phyloP scores from a whole-genome alignment of 2,113 vertebrate genomes.

The Motacilla tschutschensis region DNA sequence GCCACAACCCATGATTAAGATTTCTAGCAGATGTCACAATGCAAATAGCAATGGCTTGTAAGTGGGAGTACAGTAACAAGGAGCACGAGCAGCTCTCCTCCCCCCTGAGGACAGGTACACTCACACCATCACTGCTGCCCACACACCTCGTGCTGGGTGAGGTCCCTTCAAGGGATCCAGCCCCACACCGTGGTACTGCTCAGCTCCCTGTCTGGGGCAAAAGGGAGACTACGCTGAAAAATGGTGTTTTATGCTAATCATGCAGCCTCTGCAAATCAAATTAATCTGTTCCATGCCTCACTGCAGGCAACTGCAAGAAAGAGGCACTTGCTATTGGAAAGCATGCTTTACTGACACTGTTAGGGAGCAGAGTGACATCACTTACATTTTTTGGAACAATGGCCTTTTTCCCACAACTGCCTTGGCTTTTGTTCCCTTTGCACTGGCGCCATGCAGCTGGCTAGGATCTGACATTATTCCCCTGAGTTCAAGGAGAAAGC shows the following conservation, averaged over 20 bases:
- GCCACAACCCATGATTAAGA: not conserved
- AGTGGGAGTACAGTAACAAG: not conserved
- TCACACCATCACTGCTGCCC: accelerated
- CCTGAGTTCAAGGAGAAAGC: not conserved
- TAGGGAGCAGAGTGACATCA: conserved; percentile 11
- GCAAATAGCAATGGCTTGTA: not conserved
- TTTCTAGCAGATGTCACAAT: not conserved
- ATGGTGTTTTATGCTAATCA: not conserved
- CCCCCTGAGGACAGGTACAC: not conserved
- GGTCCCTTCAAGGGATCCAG: not conserved
- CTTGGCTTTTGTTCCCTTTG: conserved; percentile 27
- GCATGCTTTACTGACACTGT: not conserved
- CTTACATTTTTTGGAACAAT: conserved; percentile 41
- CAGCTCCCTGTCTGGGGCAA: accelerated
- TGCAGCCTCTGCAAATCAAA: not conserved
- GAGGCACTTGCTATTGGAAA: not conserved
- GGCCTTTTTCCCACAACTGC: not conserved
- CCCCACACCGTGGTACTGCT: accelerated
- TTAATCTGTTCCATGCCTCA: not conserved
- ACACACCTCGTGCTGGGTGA: accelerated
- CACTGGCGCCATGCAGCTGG: not conserved
- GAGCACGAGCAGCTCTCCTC: not conserved
- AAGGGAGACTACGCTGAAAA: not conserved
- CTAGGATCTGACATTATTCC: not conserved
- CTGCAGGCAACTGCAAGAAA: not conserved